Evolutionary conservation across 2,888 invertebrate genomes (phyloP).

Genomic region (Marasmarcha lunaedactyla): DNA sequence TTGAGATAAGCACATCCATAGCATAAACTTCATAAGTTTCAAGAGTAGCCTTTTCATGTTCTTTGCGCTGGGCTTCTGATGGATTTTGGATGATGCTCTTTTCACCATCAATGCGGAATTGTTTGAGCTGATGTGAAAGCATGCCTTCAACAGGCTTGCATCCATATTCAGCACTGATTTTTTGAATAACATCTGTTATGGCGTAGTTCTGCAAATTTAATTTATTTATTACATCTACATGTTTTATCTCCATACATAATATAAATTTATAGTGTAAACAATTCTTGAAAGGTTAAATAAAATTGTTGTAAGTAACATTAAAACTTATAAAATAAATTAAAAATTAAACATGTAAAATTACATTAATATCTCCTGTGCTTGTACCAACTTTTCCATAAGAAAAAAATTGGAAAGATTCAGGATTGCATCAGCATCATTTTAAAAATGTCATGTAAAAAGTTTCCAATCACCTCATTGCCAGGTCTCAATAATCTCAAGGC

Average conservation of each 20-base stretch:
- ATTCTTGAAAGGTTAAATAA: too few species aligned
- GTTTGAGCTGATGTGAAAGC: constrained; percentile 95
- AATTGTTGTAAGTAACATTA: constrained; percentile 4
- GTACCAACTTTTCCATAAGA: constrained; percentile 20
- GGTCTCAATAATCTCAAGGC: constrained; percentile 93
- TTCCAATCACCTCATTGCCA: constrained; percentile 81
- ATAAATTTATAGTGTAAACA: too few species aligned
- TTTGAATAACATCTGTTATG: constrained; percentile 93
- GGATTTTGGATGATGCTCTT: constrained; percentile 89
- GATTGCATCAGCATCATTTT: too few species aligned
- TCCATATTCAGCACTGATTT: constrained; percentile 91
- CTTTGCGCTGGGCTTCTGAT: constrained; percentile 94
- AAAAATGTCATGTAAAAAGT: constrained; percentile 8
- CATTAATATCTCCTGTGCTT: constrained; percentile 22
- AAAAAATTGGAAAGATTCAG: constrained; percentile 23
- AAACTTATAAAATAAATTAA: constrained; percentile 9
- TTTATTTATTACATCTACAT: too few species aligned
- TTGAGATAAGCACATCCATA: constrained; percentile 96
- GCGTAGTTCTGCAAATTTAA: constrained; percentile 78
- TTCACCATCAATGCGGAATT: constrained; percentile 97
- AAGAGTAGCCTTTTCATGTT: constrained; percentile 96
- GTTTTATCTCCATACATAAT: not conserved
- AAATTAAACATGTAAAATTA: constrained; percentile 12
- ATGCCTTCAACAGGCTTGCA: constrained; percentile 98
- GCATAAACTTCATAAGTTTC: constrained; percentile 98